Base-by-base conservation (phyloP, 2,888 invertebrate species). In the Panorpa germanica region DNA sequence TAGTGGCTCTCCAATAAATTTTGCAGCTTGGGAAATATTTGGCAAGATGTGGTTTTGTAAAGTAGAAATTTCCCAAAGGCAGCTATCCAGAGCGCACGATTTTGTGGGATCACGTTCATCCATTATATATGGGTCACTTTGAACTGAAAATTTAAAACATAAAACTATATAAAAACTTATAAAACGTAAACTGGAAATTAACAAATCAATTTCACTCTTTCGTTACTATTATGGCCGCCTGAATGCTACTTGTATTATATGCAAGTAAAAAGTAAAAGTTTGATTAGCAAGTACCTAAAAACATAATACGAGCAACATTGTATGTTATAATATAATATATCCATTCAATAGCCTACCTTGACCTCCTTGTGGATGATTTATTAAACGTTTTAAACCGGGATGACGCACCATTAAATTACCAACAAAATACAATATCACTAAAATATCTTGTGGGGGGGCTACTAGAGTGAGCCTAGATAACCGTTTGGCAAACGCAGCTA, bases 401-500 rank as follows among this genome's bases (percentile, higher is more conserved):
- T 95, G 95, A 24, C 93, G 60, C 39, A 75, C 55, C 41, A 91
- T 58, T 34, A 95, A 57, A 57, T 93, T 93, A 31, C 75, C 73
- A 27, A 95, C 70, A 40, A 95, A 77, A 40, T 74, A 66, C 42
- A 86, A 61, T 38, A 90, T 67, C 9, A 75, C 69, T 5, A 69
- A 57, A 25, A 78, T 69, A 48, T 83, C 80, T 37, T 76, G 74
- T 0, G 83, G 70, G 3, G 83, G 77, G 4, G 91, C 88, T 14
- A 76, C 63, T 33, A 95, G 59, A 11, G 82, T 71, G 35, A 96
- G 59, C 4, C 93, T 68, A 0, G 86, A 71, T 37, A 93, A 52
- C 22, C 83, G 71, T 56, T 96, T 96, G 3, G 75, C 76, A 52
- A 95, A 96, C 3, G 93, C 86, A 0, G 91, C 93, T 5, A 91